Conservation (phyloP, 2,113 vertebrate genomes). For the Notiomystis cincta region DNA sequence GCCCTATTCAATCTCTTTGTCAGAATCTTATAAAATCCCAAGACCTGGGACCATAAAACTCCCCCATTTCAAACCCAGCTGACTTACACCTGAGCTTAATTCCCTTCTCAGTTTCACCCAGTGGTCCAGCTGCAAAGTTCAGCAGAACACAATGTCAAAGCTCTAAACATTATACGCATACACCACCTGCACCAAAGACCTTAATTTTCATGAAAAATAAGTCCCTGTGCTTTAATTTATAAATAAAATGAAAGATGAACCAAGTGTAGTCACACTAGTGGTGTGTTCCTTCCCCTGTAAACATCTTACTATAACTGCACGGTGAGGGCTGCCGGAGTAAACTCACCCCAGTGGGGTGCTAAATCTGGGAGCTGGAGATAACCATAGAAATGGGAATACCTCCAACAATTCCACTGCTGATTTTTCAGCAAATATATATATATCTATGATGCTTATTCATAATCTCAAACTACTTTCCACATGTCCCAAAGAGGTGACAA, state of each 20-base stretch:
- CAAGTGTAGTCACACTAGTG: background rate
- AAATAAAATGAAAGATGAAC: conserved; percentile 8
- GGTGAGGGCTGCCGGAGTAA: accelerated
- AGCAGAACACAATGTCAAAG: background rate
- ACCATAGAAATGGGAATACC: background rate
- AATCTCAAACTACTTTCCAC: conserved; percentile 6
- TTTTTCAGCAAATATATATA: background rate
- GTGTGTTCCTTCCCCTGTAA: background rate
- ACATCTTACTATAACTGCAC: background rate
- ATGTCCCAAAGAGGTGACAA: conserved; percentile 50
- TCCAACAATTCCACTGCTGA: conserved; percentile 4
- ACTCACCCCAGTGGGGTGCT: background rate
- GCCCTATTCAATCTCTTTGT: background rate
- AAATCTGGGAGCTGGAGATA: conserved; percentile 65
- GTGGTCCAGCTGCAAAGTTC: background rate
- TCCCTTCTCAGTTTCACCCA: background rate
- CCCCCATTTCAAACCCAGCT: background rate
- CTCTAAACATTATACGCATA: background rate
- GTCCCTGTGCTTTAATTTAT: background rate
- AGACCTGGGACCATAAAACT: background rate
- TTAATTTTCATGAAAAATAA: background rate
- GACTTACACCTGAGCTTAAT: background rate
- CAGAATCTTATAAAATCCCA: background rate
- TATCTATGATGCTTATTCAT: conserved; percentile 20
- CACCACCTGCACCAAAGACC: background rate